Base-by-base conservation (phyloP, 1,140 invertebrate genomes). In the Papilio helenus region DNA sequence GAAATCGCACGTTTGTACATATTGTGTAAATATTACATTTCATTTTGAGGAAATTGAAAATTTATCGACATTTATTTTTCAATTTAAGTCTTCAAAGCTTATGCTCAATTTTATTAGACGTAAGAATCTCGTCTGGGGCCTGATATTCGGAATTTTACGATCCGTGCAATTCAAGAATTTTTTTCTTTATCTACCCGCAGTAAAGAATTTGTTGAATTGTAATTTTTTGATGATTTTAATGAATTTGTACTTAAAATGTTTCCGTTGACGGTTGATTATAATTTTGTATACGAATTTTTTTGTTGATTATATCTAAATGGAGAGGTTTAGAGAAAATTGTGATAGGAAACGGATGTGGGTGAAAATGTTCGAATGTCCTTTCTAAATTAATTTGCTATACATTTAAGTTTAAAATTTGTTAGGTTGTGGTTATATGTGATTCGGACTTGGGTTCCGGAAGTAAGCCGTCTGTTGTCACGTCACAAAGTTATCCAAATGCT, bases 61-160 rank as follows among this genome's bases (percentile, higher is more conserved):
- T 86, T 91, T 88, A 90, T 91, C 87, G 82, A 85, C 83, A 76
- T 83, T 85, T 86, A 85, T 85, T 85, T 84, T 87, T 89, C 87
- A 86, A 87, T 86, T 91, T 92, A 89, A 91, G 86, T 93, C 87
- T 92, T 88, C 90, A 90, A 89, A 92, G 92, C 92, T 93, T 94
- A 89, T 94, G 93, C 93, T 94, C 93, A 94, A 94, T 90, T 93
- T 90, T 90, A 90, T 89, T 93, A 94, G 89, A 87, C 84, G 83
- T 92, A 92, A 93, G 90, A 84, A 79, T 79, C 72, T 81, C 80
- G 82, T 81, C 83, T 85, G 79, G 83, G 79, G 83, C 86, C 85
- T 88, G 61, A 68, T 68, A 29, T 68, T 68, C 61, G 14, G 61
- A 29, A 68, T 68, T 68, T 68, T 74, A 78, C 9, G 72, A 23